Conservation (phyloP, 2,888 invertebrate species). For the Maniola hyperantus region DNA sequence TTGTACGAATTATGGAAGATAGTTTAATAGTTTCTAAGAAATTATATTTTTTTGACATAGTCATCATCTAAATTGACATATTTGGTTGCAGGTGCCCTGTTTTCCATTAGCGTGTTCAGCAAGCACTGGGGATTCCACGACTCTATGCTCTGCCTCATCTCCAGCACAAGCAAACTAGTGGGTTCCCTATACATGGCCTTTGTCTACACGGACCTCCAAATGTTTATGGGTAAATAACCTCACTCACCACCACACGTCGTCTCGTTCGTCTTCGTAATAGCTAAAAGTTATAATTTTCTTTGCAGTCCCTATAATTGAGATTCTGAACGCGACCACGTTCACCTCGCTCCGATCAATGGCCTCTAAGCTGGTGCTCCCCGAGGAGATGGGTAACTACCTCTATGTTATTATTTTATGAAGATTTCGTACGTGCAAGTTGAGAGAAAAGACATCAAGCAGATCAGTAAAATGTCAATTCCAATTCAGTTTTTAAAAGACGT, state of each 20-base stretch:
- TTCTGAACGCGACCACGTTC: constrained; percentile 74
- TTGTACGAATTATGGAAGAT: too few species aligned
- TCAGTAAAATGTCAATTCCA: neutral
- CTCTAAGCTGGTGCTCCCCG: constrained; percentile 69
- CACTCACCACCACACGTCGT: too few species aligned
- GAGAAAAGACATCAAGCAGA: neutral
- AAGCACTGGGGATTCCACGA: constrained; percentile 73
- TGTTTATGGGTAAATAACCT: constrained; percentile 67
- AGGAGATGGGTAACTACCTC: constrained; percentile 64
- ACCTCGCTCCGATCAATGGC: constrained; percentile 75
- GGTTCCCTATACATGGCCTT: constrained; percentile 63
- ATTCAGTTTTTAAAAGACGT: too few species aligned
- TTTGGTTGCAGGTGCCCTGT: constrained; percentile 61
- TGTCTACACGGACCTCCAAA: constrained; percentile 65
- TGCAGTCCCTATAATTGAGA: constrained; percentile 73
- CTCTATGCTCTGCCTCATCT: constrained; percentile 69
- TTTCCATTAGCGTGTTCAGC: constrained; percentile 73
- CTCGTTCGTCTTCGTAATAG: neutral
- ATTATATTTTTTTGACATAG: too few species aligned
- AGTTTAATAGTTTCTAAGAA: too few species aligned
- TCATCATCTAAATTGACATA: constrained; percentile 8
- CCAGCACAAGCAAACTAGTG: constrained; percentile 64
- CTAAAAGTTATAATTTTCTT: constrained; percentile 29
- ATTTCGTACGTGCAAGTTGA: neutral
- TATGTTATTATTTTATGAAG: neutral